phyloP scores from a whole-genome alignment of 1,140 invertebrate genomes.

The Drosophila eugracilis region DNA sequence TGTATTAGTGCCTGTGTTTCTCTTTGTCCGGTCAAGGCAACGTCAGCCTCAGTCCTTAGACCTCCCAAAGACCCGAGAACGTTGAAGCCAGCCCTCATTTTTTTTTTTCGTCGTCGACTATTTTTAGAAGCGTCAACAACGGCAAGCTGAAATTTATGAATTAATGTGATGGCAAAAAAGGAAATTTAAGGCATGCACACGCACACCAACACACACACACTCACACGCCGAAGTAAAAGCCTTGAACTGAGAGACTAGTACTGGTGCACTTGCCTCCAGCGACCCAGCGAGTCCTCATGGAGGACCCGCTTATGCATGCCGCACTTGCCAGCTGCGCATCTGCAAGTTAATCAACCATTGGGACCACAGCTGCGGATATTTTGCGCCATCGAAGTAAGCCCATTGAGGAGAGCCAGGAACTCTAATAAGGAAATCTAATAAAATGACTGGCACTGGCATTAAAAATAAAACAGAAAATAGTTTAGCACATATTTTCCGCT shows the following conservation, averaged over 20 bases:
- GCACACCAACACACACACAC: constrained; percentile 1
- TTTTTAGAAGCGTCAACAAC: constrained; percentile 50
- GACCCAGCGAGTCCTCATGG: constrained; percentile 6
- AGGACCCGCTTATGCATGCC: constrained; percentile 15
- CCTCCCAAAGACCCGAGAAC: constrained; percentile 4
- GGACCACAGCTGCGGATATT: constrained; percentile 12
- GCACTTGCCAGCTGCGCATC: constrained; percentile 22
- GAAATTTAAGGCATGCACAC: constrained; percentile 39
- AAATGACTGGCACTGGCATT: neutral
- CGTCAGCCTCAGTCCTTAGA: constrained; percentile 20
- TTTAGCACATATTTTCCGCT: neutral
- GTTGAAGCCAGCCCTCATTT: too few species aligned
- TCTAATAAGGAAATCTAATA: neutral
- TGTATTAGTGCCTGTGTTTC: constrained; percentile 4
- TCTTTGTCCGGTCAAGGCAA: constrained; percentile 71
- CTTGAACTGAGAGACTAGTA: constrained; percentile 51
- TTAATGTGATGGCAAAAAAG: constrained; percentile 32
- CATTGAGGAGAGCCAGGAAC: neutral
- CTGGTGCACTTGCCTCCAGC: constrained; percentile 29
- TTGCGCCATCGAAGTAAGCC: neutral
- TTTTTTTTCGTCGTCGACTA: constrained; percentile 14
- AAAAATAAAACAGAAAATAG: neutral
- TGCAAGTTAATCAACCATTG: constrained; percentile 28
- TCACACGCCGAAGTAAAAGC: constrained; percentile 9
- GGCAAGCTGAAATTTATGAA: constrained; percentile 43